Evolutionary conservation across 2,888 invertebrate species (phyloP), one percentile per base, ranked within the genome.

Genomic region (Cephus pygmeus): DNA sequence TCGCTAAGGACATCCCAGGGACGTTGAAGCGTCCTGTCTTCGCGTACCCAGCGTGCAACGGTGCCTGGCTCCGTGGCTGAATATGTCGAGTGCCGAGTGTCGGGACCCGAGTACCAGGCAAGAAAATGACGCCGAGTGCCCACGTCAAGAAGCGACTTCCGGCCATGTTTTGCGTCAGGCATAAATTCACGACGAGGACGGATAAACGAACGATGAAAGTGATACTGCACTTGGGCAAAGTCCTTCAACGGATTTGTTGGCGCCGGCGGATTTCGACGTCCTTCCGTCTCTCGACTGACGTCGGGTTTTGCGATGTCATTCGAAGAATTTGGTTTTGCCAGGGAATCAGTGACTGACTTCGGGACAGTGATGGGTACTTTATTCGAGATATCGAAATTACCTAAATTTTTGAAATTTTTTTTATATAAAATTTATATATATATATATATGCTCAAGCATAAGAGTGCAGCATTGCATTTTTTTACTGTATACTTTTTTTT

Each of bases 61-160:
- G 3, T 34, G 23, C 56, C 15, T 23, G 6, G 23, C 9, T 6
- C 2, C 56, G 9, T 23, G 23, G 56, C 56, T 23, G 56, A 56
- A 23, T 56, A 56, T 23, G 71, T 71, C 80, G 81, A 87, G 86
- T 85, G 56, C 56, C 56, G 23, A 56, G 56, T 56, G 56, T 56
- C 23, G 56, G 56, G 9, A 9, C 23, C 56, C 23, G 56, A 56
- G 56, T 23, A 15, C 56, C 56, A 56, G 56, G 56, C 56, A 56
- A 56, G 56, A 56, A 56, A 56, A 56, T 56, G 56, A 56, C 56
- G 56, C 56, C 56, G 56, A 56, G 56, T 56, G 23, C 9, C 56
- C 56, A 2, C 79, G 84, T 88, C 84, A 83, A 88, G 87, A 81
- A 85, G 81, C 78, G 82, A 82, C 85, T 87, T 88, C 88, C 86